Evolutionary conservation across 2,888 invertebrate species (phyloP), one percentile per base, ranked within the genome.

Genomic region (Macaria notata): DNA sequence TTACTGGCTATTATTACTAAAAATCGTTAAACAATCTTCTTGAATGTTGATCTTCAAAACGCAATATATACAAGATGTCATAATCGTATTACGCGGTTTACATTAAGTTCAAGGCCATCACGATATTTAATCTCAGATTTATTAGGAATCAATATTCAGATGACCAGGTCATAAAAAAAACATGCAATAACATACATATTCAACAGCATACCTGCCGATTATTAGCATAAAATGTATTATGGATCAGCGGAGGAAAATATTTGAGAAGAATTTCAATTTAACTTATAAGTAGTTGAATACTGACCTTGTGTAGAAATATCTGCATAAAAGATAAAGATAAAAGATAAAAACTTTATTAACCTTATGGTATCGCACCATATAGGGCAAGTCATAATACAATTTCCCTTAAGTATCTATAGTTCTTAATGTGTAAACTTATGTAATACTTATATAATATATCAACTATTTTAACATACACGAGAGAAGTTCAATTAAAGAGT

Each of bases 51-150:
- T 36, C 33, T 36, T 36, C 4, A 36, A 36, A 36, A 36, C 49
- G 9, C 31, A 49, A 48, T 38, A 48, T 31, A 31, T 36, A 36
- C 43, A 43, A n/a, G 33, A 36, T 50, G 29, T 50, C 44, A 44
- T 44, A 49, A 49, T 42, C 41, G 31, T 43, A 50, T 33, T 44
- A 50, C 49, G 46, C 57, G 53, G 52, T 33, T 9, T 19, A 49
- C 43, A 58, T 54, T 58, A 54, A 58, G 46, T 54, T 58, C 54
- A 58, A 54, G 58, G 58, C 31, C 38, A 49, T 49, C 46, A 49
- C 46, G 49, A 54, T 50, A 47, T 47, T 49, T 49, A 46, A 58
- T 47, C 43, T 43, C 36, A 54, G 46, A 54, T 58, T 54, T 58
- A 54, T 58, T 54, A 31, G 44, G 33, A 53, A 53, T 58, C 46